Evolutionary conservation across 2,113 vertebrate genomes (phyloP), one percentile per base, ranked within the genome.

Genomic region (Nannobrachium achirus): DNA sequence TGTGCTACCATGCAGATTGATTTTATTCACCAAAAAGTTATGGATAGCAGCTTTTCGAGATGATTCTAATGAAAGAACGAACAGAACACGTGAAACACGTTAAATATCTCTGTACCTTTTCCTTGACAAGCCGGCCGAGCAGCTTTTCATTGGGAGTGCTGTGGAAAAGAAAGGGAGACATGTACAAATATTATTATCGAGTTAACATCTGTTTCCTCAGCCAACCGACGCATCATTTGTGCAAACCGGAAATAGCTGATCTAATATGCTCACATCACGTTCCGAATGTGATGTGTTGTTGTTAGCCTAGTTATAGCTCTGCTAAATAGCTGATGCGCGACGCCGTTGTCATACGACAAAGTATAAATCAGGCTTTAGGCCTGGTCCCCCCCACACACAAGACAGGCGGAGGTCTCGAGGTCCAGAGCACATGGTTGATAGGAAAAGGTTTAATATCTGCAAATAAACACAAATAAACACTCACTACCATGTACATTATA

Each of bases 91-190:
- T 1, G 4, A 39, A 19, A 63, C 9, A 9, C 1, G n/a, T 13
- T 14, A 7, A 55, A 45, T 1, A 59, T 15, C 5, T 7, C 20
- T 42, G 16, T 94, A 98, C 98, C 96, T 99, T 99, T 78, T 99
- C 96, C 73, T 98, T 99, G 67, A 99, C 97, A 49, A 99, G 91
- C 53, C 96, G 96, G 48, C 98, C 98, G 62, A 99, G 93, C 11
- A 99, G 93, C 69, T 99, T 99, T 81, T 99, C 98, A 88, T 97
- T 99, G 50, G 98, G 98, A 0, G 97, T 99, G 82, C 98, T 99
- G 81, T 66, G 91, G 84, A 63, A 85, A 20, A 79, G 53, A 52
- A 71, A 75, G 45, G 66, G 9, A 41, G 0, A 10, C 7, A 56
- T 15, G 48, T 18, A n/a, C 25, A 41, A 6, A 1, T 1, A 48